Base-by-base conservation (phyloP, 2,113 vertebrate species). In the Sphaerodactylus townsendi region DNA sequence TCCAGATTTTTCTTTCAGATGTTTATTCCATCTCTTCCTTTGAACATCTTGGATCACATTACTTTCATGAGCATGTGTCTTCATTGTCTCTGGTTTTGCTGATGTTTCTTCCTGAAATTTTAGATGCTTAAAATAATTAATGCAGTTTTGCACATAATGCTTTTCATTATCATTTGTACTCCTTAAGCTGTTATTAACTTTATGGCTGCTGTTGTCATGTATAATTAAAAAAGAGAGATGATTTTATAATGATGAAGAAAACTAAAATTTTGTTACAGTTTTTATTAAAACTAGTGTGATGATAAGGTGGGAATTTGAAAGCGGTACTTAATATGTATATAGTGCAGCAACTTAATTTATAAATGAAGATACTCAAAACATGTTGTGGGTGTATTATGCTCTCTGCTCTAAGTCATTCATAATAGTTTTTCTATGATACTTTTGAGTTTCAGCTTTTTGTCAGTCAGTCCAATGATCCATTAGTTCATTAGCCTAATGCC, bases 141-240 rank as follows among this genome's bases (percentile, higher is more conserved):
- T 94, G 96, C 96, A 95, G 92, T 96, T 96, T 97, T 96, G 95
- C 95, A 96, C 96, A 96, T 85, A 92, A 93, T 95, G 92, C 95
- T 96, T 95, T 96, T 94, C 95, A 96, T 96, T 92, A 85, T 95
- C 93, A 94, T 95, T 94, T 93, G 91, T 93, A 74, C 91, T 95
- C 92, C 92, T 93, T 90, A 91, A 88, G 91, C 91, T 90, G 89
- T 94, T 94, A 84, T 94, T 93, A 91, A 90, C 83, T 92, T 88
- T 93, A 94, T 94, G 86, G 88, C 93, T 93, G 91, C 92, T 93
- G 86, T 94, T 87, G 85, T 75, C 65, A 79, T 93, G 90, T 94
- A 89, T 93, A 87, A 94, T 93, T 62, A 91, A 89, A 93, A 92
- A 88, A 90, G 89, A 87, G 93, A 87, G 77, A 72, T 94, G 93